Base-by-base conservation (phyloP, 1,140 invertebrate species). In the Drosophila equinoxialis region DNA sequence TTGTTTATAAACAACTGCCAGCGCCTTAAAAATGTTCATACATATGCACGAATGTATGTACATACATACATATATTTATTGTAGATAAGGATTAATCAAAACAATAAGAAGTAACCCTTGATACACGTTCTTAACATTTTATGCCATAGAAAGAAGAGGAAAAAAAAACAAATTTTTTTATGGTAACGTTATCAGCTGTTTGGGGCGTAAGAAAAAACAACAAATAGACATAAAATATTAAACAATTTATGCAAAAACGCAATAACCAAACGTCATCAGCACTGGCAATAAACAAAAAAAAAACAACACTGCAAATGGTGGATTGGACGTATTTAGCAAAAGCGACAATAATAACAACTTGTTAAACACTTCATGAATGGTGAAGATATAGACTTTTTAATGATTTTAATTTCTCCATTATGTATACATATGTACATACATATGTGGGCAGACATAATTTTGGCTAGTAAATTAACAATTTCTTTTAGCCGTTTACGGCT, bases 241-340 rank as follows among this genome's bases (percentile, higher is more conserved):
- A 33, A 48, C 57, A 79, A 70, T 89, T 89, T 80, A 89, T 89
- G 84, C 68, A 83, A 80, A 69, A 83, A 87, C 83, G 83, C 83
- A 87, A 87, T 77, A 83, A 79, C 76, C 57, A 60, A 48, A 57
- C 39, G 65, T 63, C 55, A 75, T 64, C 17, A 74, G 33, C 33
- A 33, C 14, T 30, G 4, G 17, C 17, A 51, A 2, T 20, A 6
- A 20, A 14, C n/a, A 48, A 8, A 48, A 30, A 17, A 48, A 5
- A 41, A 41, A 45, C 5, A 8, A 3, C 17, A 51, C 20, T 1
- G 26, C 45, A 26, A 66, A 59, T 51, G 65, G 30, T 26, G 48
- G 39, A 64, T 77, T 61, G 77, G 81, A 63, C 63, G 77, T 65
- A 68, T 45, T 60, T 60, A 58, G 35, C 51, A 68, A 62, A 62